Conservation (phyloP, 2,888 invertebrate species). For the Nymphalis c-album region DNA sequence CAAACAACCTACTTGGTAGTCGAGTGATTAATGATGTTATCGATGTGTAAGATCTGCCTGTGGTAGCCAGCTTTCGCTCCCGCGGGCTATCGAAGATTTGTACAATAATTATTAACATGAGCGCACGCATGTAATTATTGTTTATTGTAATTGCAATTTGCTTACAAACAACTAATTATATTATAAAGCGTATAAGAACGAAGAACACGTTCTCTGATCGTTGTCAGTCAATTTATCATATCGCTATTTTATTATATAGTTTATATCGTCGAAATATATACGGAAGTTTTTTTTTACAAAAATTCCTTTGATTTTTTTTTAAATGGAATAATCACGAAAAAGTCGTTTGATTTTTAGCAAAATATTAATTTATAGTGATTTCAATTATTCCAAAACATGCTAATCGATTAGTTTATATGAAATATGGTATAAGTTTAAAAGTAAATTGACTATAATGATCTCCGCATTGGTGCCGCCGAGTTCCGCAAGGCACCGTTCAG, state of each 20-base stretch:
- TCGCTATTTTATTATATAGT: background rate
- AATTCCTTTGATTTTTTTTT: too few relatives aligned
- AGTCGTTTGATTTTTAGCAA: background rate
- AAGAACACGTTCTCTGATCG: background rate
- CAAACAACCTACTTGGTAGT: conserved; percentile 44
- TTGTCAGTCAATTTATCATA: background rate
- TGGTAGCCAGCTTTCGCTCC: conserved; percentile 64
- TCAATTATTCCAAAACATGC: background rate
- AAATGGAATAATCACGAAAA: background rate
- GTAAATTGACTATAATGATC: conserved; percentile 10
- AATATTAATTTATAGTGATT: background rate
- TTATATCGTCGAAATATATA: background rate
- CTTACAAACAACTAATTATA: conserved; percentile 20
- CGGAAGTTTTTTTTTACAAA: background rate
- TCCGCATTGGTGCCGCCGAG: conserved; percentile 6
- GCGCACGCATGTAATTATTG: conserved; percentile 35
- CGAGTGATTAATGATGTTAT: conserved; percentile 66
- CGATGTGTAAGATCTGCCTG: conserved; percentile 52
- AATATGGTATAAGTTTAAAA: background rate
- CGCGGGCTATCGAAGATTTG: conserved; percentile 54
- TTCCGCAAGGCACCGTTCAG: conserved; percentile 16
- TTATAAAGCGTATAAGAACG: background rate
- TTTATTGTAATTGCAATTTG: conserved; percentile 29
- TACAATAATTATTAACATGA: conserved; percentile 40
- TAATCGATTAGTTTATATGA: conserved; percentile 3